Base-by-base conservation (phyloP, 2,888 invertebrate genomes). In the Agelastica alni region DNA sequence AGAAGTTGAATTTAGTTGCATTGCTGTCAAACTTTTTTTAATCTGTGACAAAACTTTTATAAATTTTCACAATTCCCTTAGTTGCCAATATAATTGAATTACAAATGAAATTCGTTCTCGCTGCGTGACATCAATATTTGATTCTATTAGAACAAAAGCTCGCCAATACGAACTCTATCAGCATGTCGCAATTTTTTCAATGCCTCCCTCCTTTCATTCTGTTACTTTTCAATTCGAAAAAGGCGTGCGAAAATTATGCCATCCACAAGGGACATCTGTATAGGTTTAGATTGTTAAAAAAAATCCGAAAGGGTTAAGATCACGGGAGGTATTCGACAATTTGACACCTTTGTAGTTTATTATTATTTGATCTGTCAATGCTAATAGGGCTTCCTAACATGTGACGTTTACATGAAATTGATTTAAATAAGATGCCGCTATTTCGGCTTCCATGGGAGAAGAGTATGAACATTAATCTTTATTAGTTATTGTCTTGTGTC, bases 181-280 rank as follows among this genome's bases (percentile, higher is more conserved):
- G 51, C 61, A 45, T 46, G 61, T 43, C 51, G 53, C 53, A 58
- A 51, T 64, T 66, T 66, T 65, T 65, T 65, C 65, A 65, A 63
- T 60, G 55, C 60, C 59, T 47, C 62, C 67, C 66, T 64, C 65
- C 65, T 65, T 57, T 36, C 60, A 61, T 62, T 68, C 66, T 68
- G 70, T 70, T 66, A 56, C 68, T 53, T 66, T 64, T 62, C 49
- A 51, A 64, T 65, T 68, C 64, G 67, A 64, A 71, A 62, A 69
- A 70, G 71, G 71, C 71, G 70, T 70, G 70, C 69, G 70, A 70
- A 70, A 69, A 71, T 71, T 70, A 70, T 69, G 66, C 69, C 70
- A 70, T 70, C 68, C 70, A 66, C 65, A 17, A 39, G 18, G 26
- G 18, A 56, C 61, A 61, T 61, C 59, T 59, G 61, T 39, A 39